phyloP scores from a whole-genome alignment of 2,888 invertebrate species.

The Lithophane socia region DNA sequence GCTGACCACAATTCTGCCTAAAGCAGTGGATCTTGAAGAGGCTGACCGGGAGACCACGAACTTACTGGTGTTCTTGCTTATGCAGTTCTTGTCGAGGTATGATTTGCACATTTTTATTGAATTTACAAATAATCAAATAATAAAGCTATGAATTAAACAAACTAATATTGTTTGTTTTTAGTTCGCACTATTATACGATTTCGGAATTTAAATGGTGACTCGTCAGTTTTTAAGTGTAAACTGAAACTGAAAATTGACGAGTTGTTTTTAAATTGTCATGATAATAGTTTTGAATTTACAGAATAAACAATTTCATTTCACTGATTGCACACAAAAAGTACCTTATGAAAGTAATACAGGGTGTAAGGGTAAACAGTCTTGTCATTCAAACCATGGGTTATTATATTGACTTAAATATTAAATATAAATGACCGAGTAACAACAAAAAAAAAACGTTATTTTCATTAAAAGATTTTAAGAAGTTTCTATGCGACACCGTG shows the following conservation, averaged over 20 bases:
- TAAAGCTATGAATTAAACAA: background rate
- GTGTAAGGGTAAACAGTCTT: too few relatives aligned
- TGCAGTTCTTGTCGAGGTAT: conserved; percentile 97
- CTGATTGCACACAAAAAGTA: background rate
- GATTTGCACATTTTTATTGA: background rate
- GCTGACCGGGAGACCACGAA: conserved; percentile 99
- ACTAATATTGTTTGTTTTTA: background rate
- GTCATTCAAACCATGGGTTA: too few relatives aligned
- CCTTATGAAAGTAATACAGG: background rate
- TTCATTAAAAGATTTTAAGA: too few relatives aligned
- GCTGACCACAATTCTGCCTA: conserved; percentile 94
- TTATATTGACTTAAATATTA: too few relatives aligned
- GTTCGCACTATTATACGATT: background rate
- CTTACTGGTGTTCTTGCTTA: conserved; percentile 97
- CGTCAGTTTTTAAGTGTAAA: background rate
- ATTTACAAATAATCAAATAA: background rate
- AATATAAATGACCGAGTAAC: too few relatives aligned
- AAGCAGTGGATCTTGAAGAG: conserved; percentile 98
- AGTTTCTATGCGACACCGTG: too few relatives aligned
- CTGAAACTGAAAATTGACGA: background rate
- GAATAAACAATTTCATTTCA: too few relatives aligned
- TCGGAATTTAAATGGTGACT: background rate
- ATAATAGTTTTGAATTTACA: background rate
- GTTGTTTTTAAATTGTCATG: too few relatives aligned
- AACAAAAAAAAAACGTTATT: too few relatives aligned